Conservation (phyloP, 2,113 vertebrate species). For the Cheilinus undulatus region DNA sequence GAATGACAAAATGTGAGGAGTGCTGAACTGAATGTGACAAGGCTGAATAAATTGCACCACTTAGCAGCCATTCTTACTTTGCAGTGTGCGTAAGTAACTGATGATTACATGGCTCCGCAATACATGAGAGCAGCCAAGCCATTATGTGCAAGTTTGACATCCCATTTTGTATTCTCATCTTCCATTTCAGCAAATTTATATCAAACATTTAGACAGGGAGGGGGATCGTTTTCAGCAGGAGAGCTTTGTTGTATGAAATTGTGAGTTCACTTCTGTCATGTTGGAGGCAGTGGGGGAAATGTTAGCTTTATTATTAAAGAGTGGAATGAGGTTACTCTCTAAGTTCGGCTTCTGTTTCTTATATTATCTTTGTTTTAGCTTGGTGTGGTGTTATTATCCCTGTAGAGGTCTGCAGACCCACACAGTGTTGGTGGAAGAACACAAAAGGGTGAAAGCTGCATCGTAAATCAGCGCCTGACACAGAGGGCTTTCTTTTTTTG, state of each 20-base stretch:
- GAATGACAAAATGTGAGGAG: conserved; percentile 36
- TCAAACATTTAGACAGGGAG: conserved; percentile 6
- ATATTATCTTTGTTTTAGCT: too few relatives aligned
- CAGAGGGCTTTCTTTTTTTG: too few relatives aligned
- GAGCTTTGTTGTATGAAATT: neutral
- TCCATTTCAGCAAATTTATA: conserved; percentile 14
- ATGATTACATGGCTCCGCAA: conserved; percentile 39
- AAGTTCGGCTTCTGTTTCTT: too few relatives aligned
- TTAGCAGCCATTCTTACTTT: conserved; percentile 35
- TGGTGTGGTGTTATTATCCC: too few relatives aligned
- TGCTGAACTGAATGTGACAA: conserved; percentile 50
- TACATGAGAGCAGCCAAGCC: conserved; percentile 30
- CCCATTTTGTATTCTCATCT: conserved; percentile 14
- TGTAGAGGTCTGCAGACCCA: too few relatives aligned
- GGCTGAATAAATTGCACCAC: conserved; percentile 54
- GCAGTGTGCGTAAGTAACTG: conserved; percentile 22
- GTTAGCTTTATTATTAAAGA: conserved; percentile 3
- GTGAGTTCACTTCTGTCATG: neutral
- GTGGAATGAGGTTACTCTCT: too few relatives aligned
- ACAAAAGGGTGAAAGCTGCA: too few relatives aligned
- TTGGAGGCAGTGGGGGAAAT: neutral
- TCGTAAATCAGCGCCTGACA: too few relatives aligned
- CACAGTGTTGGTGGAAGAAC: too few relatives aligned
- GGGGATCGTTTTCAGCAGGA: neutral
- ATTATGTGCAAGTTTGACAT: conserved; percentile 37